phyloP scores from a whole-genome alignment of 2,797 vertebrate genomes.

The Schizopygopsis malacanthus region DNA sequence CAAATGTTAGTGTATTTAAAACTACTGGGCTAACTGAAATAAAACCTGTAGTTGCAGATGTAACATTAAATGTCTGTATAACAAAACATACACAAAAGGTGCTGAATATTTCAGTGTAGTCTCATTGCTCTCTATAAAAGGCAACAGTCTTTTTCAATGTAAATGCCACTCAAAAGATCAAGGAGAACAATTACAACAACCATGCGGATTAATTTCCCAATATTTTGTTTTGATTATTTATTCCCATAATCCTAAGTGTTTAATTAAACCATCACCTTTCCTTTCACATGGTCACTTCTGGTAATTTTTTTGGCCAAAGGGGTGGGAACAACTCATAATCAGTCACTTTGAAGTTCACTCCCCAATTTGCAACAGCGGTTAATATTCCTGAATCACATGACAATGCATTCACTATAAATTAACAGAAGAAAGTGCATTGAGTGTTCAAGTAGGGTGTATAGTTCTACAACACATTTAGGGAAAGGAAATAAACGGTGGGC shows the following conservation, averaged over 20 bases:
- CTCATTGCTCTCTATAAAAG: background rate
- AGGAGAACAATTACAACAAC: conserved; percentile 16
- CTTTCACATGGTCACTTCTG: conserved; percentile 73
- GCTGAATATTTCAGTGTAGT: background rate
- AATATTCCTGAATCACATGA: conserved; percentile 73
- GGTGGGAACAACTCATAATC: conserved; percentile 45
- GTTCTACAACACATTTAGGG: conserved; percentile 67
- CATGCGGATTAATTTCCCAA: conserved; percentile 37
- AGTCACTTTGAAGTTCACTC: conserved; percentile 61
- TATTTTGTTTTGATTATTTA: conserved; percentile 55
- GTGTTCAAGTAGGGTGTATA: conserved; percentile 94
- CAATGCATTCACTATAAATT: conserved; percentile 74
- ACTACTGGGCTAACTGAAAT: background rate
- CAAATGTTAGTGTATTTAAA: background rate
- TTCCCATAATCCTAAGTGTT: conserved; percentile 62
- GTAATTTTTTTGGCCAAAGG: conserved; percentile 62
- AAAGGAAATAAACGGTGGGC: conserved; percentile 15
- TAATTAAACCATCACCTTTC: conserved; percentile 71
- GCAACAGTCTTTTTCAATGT: background rate
- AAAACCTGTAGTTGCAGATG: background rate
- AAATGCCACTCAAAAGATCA: conserved; percentile 11
- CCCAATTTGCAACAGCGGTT: conserved; percentile 65
- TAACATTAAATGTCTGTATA: background rate
- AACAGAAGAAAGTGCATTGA: conserved; percentile 93
- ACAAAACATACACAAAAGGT: background rate